Evolutionary conservation across 1,140 invertebrate genomes (phyloP), one percentile per base, ranked within the genome.

Genomic region (Caenorhabditis briggsae): DNA sequence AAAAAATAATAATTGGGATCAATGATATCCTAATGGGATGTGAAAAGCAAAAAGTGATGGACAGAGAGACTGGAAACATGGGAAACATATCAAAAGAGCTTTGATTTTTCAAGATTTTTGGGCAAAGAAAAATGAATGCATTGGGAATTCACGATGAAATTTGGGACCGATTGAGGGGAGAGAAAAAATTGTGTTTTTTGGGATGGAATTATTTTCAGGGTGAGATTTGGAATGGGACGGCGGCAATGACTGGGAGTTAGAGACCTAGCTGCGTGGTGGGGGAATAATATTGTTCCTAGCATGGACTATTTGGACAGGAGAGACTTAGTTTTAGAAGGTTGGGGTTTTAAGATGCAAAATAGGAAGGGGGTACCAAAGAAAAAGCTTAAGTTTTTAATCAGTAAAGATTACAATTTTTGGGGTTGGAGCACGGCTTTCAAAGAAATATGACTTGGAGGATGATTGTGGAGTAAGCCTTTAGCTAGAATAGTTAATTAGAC

Each of bases 161-260:
- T 61, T 61, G 59, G 59, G 59, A 61, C 59, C 59, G n/a, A 25
- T 78, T n/a, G 46, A 14, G 50, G 50, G 50, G 16, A 14, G 50
- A 14, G 11, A 9, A 14, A 16, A 53, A 1, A 23, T 70, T 46
- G 41, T 43, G 33, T 18, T 46, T 70, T 16, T 14, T 5, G 12
- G 16, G 5, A 46, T 78, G 70, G 70, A 78, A 78, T 78, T 50
- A 14, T 50, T 53, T 50, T 50, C 46, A 33, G 12, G 33, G 23
- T 78, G 70, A 78, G 70, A 78, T 78, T 78, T 12, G 12, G 18
- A 78, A 50, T 78, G 70, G 53, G 18, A 78, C 53, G 53, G 53
- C 43, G 70, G 70, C 70, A 78, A 78, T 78, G 70, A 46, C 70
- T 78, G 46, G 70, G 70, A 78, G 46, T 18, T 78, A 78, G n/a